Percentiles rank a stretch among this genome's conserved stretches.
Evolutionary conservation across 2,888 invertebrate genomes (phyloP).

Genomic region (Acronicta leporina): DNA sequence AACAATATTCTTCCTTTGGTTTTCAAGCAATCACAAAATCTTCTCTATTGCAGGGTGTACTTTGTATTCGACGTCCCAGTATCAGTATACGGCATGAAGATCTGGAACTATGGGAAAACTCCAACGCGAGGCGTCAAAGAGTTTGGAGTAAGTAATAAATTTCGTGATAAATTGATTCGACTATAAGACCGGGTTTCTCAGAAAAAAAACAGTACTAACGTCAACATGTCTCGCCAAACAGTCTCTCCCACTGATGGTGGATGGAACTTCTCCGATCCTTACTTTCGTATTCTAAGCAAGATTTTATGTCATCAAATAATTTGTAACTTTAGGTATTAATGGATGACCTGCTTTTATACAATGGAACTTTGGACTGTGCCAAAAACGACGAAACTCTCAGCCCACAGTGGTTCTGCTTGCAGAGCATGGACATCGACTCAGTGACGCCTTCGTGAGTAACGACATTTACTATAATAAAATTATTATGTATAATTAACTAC

Average conservation of each 20-base stretch:
- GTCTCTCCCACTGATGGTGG: too few relatives aligned
- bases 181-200: too few relatives aligned
- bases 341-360: constrained; percentile 94
- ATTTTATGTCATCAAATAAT: too few relatives aligned
- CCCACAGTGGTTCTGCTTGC: constrained; percentile 82
- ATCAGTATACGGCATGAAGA: constrained; percentile 92
- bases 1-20: too few relatives aligned
- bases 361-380: constrained; percentile 90
- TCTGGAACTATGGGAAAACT: constrained; percentile 96
- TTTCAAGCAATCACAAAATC: not conserved
- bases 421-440: constrained; percentile 73
- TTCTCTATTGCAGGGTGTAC: constrained; percentile 89
- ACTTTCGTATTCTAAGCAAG: too few relatives aligned
- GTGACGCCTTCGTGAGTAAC: constrained; percentile 73
- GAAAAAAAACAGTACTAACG: too few relatives aligned
- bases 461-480: not conserved
- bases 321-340: constrained; percentile 90
- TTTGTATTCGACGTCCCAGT: constrained; percentile 94
- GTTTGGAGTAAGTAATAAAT: constrained; percentile 91
- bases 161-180: too few relatives aligned
- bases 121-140: constrained; percentile 94
- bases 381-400: constrained; percentile 70
- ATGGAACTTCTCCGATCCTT: too few relatives aligned
- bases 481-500: too few relatives aligned
- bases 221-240: too few relatives aligned